phyloP scores from a whole-genome alignment of 1,140 invertebrate genomes.

The Tribolium castaneum region DNA sequence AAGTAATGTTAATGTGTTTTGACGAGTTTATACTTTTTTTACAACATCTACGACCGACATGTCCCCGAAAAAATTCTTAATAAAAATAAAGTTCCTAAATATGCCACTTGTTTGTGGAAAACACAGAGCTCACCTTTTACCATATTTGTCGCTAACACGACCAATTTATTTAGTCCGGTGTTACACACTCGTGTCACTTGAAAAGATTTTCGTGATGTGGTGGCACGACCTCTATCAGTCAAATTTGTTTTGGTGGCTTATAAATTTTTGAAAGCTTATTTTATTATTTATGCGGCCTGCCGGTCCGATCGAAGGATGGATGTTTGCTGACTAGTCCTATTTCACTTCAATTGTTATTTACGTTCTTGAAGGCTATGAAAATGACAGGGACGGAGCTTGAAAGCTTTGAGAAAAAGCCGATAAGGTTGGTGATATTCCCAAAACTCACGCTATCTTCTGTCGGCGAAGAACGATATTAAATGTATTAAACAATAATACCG shows the following conservation, averaged over 20 bases:
- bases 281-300: slow-evolving; percentile 9
- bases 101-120: background rate
- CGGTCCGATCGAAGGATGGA: slow-evolving; percentile 3
- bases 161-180: background rate
- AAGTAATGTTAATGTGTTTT: too few relatives aligned
- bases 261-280: slow-evolving; percentile 25
- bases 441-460: background rate
- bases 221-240: slow-evolving; percentile 22
- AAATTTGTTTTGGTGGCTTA: slow-evolving; percentile 32
- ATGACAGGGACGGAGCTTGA: slow-evolving; percentile 1
- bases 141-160: background rate
- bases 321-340: slow-evolving; percentile 6
- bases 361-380: background rate
- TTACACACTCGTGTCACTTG: background rate
- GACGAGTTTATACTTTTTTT: too few relatives aligned
- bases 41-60: too few relatives aligned
- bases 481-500: background rate
- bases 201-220: slow-evolving; percentile 29
- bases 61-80: too few relatives aligned
- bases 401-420: background rate
- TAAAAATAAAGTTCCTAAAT: too few relatives aligned
- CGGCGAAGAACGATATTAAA: background rate
- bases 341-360: background rate
- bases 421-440: background rate
- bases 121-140: slow-evolving; percentile 21